A percentile compares a stretch with the other conserved stretches of the same genome.
Conservation (phyloP, 2,888 invertebrate species). For the Neocrepidodera transversa region DNA sequence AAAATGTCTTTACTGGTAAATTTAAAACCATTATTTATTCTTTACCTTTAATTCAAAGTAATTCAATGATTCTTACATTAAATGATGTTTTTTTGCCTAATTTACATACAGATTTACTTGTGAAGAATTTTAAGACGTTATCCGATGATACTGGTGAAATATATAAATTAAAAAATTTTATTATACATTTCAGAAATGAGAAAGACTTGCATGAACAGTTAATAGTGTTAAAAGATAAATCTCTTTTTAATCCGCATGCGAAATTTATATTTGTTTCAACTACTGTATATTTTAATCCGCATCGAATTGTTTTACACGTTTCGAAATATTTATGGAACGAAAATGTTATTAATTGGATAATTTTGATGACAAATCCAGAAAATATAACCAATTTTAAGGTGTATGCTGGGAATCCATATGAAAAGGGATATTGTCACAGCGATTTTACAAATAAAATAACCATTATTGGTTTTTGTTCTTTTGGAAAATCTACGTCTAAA, state of each 20-base stretch:
- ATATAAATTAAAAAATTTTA: slow-evolving; percentile 18
- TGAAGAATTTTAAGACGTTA: slow-evolving; percentile 1
- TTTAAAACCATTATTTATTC: slow-evolving; percentile 20
- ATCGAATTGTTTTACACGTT: slow-evolving; percentile 25
- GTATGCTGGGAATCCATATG: slow-evolving; percentile 28
- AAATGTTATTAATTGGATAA: slow-evolving; percentile 21
- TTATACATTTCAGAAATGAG: slow-evolving; percentile 25
- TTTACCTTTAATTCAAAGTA: slow-evolving; percentile 8
- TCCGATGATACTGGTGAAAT: background rate
- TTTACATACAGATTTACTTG: slow-evolving; percentile 10
- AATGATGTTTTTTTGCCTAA: slow-evolving; percentile 5
- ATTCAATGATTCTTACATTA: background rate
- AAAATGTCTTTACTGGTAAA: slow-evolving; percentile 12
- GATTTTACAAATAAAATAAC: background rate
- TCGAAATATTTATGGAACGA: slow-evolving; percentile 13
- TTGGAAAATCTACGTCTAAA: slow-evolving; percentile 10
- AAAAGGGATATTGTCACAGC: slow-evolving; percentile 12
- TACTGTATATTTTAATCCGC: slow-evolving; percentile 35
- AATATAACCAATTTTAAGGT: slow-evolving; percentile 24
- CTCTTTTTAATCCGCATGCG: slow-evolving; percentile 39
- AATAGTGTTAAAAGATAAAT: background rate
- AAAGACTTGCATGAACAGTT: slow-evolving; percentile 17
- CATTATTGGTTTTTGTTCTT: slow-evolving; percentile 23
- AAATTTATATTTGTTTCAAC: slow-evolving; percentile 45
- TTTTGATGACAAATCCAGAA: slow-evolving; percentile 21